Conservation (phyloP, 1,140 invertebrate genomes). For the Drosophila elegans region DNA sequence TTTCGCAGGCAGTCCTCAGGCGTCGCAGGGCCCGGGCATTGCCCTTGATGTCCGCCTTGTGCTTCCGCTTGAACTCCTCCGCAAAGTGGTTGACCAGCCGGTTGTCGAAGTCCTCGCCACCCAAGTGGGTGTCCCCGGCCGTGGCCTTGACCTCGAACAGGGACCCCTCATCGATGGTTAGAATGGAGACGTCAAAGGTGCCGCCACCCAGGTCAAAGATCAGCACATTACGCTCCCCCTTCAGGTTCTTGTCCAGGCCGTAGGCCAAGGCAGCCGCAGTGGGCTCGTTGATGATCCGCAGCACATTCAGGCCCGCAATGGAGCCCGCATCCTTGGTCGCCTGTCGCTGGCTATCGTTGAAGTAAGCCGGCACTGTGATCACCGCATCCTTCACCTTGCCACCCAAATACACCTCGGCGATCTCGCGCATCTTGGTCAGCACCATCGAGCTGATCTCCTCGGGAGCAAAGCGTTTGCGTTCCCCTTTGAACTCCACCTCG, state of each 20-base stretch:
- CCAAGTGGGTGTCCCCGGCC: conserved; percentile 91
- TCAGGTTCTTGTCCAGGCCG: conserved; percentile 92
- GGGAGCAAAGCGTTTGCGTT: conserved; percentile 91
- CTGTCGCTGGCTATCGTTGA: conserved; percentile 89
- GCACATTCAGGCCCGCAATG: conserved; percentile 91
- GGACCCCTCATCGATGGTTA: conserved; percentile 94
- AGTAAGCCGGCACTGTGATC: conserved; percentile 90
- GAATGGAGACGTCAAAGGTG: conserved; percentile 94
- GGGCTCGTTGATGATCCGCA: conserved; percentile 93
- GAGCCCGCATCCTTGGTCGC: conserved; percentile 91
- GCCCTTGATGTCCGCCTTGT: conserved; percentile 90
- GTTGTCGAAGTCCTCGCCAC: conserved; percentile 92
- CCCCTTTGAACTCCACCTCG: conserved; percentile 91
- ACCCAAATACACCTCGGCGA: conserved; percentile 87
- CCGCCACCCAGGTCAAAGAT: conserved; percentile 92
- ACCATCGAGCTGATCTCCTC: conserved; percentile 96
- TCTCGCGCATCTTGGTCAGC: conserved; percentile 91
- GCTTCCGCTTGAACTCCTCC: conserved; percentile 93
- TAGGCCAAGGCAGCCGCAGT: conserved; percentile 93
- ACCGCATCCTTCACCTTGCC: conserved; percentile 88
- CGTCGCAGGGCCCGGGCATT: conserved; percentile 92
- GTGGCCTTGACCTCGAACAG: conserved; percentile 92
- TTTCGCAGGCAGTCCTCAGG: conserved; percentile 91
- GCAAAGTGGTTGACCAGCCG: conserved; percentile 92
- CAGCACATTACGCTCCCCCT: conserved; percentile 91